These are phyloP conservation scores for Arctopsyche grandis DNA, from an alignment of 1,140 invertebrate genomes.

Conservation along the genomic window DNA sequence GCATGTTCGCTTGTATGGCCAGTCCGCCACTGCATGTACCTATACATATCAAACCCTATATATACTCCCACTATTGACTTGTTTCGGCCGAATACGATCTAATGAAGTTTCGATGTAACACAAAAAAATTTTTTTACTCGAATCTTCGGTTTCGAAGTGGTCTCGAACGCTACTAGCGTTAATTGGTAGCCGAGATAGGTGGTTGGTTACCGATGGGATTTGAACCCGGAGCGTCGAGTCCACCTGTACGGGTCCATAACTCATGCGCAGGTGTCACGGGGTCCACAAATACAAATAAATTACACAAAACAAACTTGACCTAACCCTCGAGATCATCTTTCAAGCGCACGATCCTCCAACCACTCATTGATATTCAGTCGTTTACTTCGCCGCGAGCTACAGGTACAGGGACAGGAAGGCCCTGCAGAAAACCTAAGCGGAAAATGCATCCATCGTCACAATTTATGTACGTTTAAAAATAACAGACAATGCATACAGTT, in stretches of 20 bases:
- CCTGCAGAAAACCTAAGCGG: background rate
- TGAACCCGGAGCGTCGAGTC: background rate
- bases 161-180: background rate
- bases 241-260: constrained; percentile 28
- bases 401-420: background rate
- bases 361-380: constrained; percentile 32
- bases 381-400: background rate
- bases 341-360: constrained; percentile 17
- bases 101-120: too few species aligned
- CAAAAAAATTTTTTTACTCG: too few species aligned
- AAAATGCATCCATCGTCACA: background rate
- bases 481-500: too few species aligned
- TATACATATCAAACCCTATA: too few species aligned
- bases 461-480: too few species aligned
- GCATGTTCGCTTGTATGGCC: too few species aligned
- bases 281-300: constrained; percentile 31
- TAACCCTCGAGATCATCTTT: constrained; percentile 36
- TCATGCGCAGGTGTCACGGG: constrained; percentile 35
- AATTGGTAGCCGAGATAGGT: background rate
- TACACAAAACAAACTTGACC: constrained; percentile 41
- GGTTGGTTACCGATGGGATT: constrained; percentile 9
- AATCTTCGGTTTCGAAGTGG: too few species aligned
- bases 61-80: too few species aligned
- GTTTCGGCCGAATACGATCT: too few species aligned
- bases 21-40: too few species aligned